A percentile compares a stretch with the other conserved stretches of the same genome.
These are phyloP conservation scores for Conger conger DNA, from an alignment of 2,113 vertebrate genomes.

Conservation along the genomic window DNA sequence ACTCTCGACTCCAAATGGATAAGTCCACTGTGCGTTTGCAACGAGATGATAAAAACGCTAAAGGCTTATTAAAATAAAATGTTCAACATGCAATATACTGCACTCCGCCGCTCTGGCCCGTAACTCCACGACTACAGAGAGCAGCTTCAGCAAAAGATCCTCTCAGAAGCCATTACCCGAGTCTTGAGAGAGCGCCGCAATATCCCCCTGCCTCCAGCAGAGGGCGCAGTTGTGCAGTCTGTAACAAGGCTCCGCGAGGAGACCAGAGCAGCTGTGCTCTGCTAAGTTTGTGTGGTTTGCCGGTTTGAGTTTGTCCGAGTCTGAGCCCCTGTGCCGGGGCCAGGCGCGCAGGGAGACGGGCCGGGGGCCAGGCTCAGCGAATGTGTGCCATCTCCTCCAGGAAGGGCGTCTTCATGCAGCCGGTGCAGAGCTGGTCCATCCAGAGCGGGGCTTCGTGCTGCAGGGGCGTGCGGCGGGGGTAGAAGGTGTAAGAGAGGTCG, in stretches of 20 bases:
- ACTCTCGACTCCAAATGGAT: not conserved
- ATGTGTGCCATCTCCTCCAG: conserved; percentile 79
- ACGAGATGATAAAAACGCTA: not conserved
- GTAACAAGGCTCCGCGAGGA: not conserved
- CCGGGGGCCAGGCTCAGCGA: conserved; percentile 55
- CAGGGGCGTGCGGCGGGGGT: conserved; percentile 77
- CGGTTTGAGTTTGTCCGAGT: conserved; percentile 2
- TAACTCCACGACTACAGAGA: not conserved
- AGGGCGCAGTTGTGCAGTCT: not conserved
- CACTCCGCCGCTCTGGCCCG: not conserved
- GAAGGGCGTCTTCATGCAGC: conserved; percentile 78
- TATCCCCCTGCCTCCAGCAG: not conserved
- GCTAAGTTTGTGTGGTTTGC: not conserved
- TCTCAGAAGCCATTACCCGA: not conserved
- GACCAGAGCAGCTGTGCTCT: not conserved
- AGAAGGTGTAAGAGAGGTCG: conserved; percentile 73
- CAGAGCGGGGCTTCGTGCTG: conserved; percentile 81
- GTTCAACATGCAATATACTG: not conserved
- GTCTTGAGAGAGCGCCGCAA: not conserved
- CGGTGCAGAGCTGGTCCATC: conserved; percentile 84
- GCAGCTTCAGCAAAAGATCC: not conserved
- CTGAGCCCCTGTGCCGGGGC: too few species aligned
- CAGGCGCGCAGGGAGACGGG: too few species aligned
- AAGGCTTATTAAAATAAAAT: not conserved
- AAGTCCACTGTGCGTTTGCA: not conserved